Conservation (phyloP, 2,888 invertebrate species). For the Podotricha telesiphe region DNA sequence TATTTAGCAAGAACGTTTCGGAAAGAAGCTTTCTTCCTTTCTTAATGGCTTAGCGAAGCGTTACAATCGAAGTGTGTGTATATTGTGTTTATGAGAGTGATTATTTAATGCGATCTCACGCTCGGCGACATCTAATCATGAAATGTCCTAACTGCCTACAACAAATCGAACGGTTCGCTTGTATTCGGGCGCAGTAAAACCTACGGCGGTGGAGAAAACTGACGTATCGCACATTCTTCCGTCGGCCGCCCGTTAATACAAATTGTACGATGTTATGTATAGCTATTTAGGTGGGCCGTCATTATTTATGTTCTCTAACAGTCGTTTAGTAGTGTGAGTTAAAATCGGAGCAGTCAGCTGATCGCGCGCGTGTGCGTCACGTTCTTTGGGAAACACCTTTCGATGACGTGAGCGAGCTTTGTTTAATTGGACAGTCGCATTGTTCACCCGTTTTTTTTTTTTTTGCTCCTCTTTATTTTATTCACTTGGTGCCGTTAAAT, state of each 20-base stretch:
- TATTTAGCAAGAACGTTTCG: conserved; percentile 33
- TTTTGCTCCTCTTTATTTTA: conserved; percentile 52
- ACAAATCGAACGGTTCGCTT: conserved; percentile 60
- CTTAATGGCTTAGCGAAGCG: conserved; percentile 44
- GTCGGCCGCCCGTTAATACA: conserved; percentile 75
- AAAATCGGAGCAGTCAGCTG: conserved; percentile 84
- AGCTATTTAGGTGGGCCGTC: conserved; percentile 82
- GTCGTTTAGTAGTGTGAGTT: conserved; percentile 79
- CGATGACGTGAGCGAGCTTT: conserved; percentile 81
- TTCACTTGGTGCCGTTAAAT: conserved; percentile 40
- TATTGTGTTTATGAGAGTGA: conserved; percentile 67
- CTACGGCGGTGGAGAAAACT: conserved; percentile 69
- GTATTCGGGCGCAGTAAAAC: conserved; percentile 70
- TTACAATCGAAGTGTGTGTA: conserved; percentile 63
- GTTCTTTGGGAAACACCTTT: conserved; percentile 84
- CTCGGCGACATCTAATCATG: conserved; percentile 50
- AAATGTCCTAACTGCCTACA: conserved; percentile 66
- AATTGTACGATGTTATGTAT: conserved; percentile 82
- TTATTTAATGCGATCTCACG: conserved; percentile 78
- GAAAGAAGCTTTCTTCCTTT: conserved; percentile 39
- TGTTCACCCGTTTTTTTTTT: conserved; percentile 75
- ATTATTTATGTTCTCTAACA: conserved; percentile 84
- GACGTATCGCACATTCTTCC: conserved; percentile 76
- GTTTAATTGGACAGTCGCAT: conserved; percentile 83
- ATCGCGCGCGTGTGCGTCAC: conserved; percentile 72